Percentiles rank a stretch among this genome's conserved stretches.
phyloP scores from a whole-genome alignment of 2,113 vertebrate species.

The Petroica traversi region DNA sequence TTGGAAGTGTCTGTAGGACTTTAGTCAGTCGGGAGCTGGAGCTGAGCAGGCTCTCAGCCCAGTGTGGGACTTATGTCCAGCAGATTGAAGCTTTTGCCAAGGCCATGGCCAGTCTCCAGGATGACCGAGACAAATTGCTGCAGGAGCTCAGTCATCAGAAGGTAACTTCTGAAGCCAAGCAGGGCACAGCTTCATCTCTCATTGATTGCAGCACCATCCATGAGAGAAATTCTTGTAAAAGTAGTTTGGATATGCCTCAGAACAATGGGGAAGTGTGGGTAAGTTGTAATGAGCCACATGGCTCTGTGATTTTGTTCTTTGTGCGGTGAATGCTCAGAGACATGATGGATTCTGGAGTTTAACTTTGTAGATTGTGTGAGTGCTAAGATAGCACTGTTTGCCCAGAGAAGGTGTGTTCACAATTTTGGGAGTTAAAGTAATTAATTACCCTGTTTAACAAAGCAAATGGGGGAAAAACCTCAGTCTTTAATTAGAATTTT shows the following conservation, averaged over 20 bases:
- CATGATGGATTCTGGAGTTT: background rate
- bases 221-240: constrained; percentile 53
- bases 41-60: constrained; percentile 64
- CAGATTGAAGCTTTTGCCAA: constrained; percentile 84
- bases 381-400: background rate
- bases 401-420: background rate
- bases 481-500: background rate
- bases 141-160: constrained; percentile 75
- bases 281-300: constrained; percentile 27
- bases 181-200: constrained; percentile 55
- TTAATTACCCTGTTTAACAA: background rate
- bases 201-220: background rate
- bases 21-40: constrained; percentile 71
- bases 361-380: background rate
- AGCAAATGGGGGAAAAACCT: background rate
- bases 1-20: constrained; percentile 70
- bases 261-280: constrained; percentile 65
- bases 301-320: background rate
- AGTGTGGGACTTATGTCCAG: constrained; percentile 66
- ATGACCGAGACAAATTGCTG: constrained; percentile 82
- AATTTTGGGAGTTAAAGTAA: background rate
- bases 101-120: constrained; percentile 88
- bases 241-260: constrained; percentile 36
- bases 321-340: background rate
- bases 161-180: constrained; percentile 65